Percentiles rank a stretch among this genome's conserved stretches.
phyloP scores from a whole-genome alignment of 1,140 invertebrate species.

The Pogonomyrmex californicus region DNA sequence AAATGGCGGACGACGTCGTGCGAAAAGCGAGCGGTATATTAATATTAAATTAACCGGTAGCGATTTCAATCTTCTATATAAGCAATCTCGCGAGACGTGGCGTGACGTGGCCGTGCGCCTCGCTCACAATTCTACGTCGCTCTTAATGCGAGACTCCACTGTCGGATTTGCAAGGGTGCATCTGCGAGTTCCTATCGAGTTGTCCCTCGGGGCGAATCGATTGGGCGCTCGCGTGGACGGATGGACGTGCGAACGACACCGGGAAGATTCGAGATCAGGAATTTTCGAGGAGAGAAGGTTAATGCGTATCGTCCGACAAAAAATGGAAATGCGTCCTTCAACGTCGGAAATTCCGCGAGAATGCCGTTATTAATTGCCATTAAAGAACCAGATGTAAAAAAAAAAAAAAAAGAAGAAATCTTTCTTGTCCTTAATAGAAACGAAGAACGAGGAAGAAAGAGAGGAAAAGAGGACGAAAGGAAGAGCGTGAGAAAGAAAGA shows the following conservation, averaged over 20 bases:
- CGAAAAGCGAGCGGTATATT: background rate
- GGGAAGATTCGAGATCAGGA: background rate
- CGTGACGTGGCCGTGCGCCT: background rate
- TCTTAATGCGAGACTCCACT: background rate
- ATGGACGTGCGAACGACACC: background rate
- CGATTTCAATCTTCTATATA: conserved; percentile 33
- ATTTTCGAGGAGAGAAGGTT: background rate
- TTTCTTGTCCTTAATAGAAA: conserved; percentile 35
- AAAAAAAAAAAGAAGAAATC: background rate
- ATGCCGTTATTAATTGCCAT: conserved; percentile 26
- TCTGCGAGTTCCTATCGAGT: conserved; percentile 8
- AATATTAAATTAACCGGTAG: conserved; percentile 50
- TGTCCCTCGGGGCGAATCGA: conserved; percentile 7
- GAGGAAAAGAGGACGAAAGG: background rate
- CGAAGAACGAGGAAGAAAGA: conserved; percentile 11
- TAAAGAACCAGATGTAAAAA: conserved; percentile 26
- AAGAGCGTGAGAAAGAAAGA: background rate
- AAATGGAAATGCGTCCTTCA: background rate
- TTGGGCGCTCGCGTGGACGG: background rate
- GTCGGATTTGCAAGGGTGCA: background rate
- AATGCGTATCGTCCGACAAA: background rate
- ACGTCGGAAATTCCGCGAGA: conserved; percentile 7
- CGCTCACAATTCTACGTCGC: conserved; percentile 13
- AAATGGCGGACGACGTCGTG: background rate
- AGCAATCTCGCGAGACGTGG: conserved; percentile 11